Conservation (phyloP, 2,888 invertebrate genomes). For the Nomada goodeniana region DNA sequence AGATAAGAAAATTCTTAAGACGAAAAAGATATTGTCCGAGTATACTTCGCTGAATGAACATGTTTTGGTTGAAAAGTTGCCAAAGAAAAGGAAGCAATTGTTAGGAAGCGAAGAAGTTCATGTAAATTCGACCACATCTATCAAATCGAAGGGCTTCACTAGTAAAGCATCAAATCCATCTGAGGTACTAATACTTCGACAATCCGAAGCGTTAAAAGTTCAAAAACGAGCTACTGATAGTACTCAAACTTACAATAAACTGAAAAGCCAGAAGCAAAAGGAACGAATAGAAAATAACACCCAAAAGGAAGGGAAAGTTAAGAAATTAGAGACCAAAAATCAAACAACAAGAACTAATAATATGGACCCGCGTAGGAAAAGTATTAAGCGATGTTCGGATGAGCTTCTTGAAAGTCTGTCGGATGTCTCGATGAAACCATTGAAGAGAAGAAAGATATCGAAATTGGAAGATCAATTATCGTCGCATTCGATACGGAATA, state of each 20-base stretch:
- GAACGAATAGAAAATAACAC: constrained; percentile 18
- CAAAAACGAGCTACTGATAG: constrained; percentile 21
- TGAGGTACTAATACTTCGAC: constrained; percentile 24
- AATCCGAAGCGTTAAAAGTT: constrained; percentile 21
- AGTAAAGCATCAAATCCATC: constrained; percentile 1
- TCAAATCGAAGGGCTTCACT: background rate
- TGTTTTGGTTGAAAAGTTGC: background rate
- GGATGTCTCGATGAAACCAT: constrained; percentile 56
- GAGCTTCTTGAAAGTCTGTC: constrained; percentile 73
- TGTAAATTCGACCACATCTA: background rate
- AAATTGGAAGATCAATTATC: constrained; percentile 52
- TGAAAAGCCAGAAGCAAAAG: constrained; percentile 25
- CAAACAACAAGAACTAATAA: background rate
- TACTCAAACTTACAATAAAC: constrained; percentile 21
- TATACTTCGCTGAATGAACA: background rate
- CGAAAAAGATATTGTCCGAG: background rate
- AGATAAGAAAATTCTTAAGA: constrained; percentile 11
- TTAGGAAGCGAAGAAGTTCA: background rate
- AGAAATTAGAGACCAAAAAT: constrained; percentile 17
- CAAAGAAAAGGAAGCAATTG: constrained; percentile 14
- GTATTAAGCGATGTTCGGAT: constrained; percentile 73
- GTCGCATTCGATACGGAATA: constrained; percentile 61
- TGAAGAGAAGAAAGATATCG: constrained; percentile 47
- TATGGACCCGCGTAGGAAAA: background rate
- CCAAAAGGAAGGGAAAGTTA: background rate